These are phyloP conservation scores for Drosophila longiperda DNA, from an alignment of 2,888 invertebrate genomes.

Conservation along the genomic window DNA sequence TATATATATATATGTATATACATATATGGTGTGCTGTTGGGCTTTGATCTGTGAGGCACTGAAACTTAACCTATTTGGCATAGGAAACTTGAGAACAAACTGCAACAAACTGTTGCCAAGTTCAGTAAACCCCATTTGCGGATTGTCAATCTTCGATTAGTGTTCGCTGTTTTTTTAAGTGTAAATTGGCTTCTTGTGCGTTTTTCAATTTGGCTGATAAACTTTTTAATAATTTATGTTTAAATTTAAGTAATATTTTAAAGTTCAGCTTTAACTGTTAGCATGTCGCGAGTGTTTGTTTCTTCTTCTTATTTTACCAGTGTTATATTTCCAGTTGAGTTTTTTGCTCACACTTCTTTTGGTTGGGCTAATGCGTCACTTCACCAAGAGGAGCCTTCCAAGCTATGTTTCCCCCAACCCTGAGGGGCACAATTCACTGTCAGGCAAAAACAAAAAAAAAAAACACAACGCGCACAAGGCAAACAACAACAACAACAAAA, in stretches of 20 bases:
- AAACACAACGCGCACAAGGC: slow-evolving; percentile 41
- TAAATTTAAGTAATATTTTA: neutral
- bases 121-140: slow-evolving; percentile 12
- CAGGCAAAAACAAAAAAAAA: slow-evolving; percentile 23
- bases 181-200: neutral
- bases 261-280: neutral
- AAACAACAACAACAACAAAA: slow-evolving; percentile 25
- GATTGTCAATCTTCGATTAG: neutral
- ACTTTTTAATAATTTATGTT: neutral
- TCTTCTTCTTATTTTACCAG: neutral
- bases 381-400: slow-evolving; percentile 19
- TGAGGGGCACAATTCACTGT: slow-evolving; percentile 52
- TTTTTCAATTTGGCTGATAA: neutral
- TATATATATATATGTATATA: neutral
- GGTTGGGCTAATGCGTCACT: slow-evolving; percentile 18
- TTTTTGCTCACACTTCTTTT: neutral
- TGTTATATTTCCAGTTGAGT: slow-evolving; percentile 7
- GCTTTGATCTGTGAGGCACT: slow-evolving; percentile 14
- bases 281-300: neutral
- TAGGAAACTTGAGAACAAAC: slow-evolving; percentile 4
- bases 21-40: neutral
- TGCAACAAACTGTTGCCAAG: slow-evolving; percentile 4
- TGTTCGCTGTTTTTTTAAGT: neutral
- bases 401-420: slow-evolving; percentile 36
- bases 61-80: slow-evolving; percentile 21